Percentiles rank a stretch among this genome's conserved stretches.
phyloP scores from a whole-genome alignment of 2,888 invertebrate species.

The Busseola fusca region DNA sequence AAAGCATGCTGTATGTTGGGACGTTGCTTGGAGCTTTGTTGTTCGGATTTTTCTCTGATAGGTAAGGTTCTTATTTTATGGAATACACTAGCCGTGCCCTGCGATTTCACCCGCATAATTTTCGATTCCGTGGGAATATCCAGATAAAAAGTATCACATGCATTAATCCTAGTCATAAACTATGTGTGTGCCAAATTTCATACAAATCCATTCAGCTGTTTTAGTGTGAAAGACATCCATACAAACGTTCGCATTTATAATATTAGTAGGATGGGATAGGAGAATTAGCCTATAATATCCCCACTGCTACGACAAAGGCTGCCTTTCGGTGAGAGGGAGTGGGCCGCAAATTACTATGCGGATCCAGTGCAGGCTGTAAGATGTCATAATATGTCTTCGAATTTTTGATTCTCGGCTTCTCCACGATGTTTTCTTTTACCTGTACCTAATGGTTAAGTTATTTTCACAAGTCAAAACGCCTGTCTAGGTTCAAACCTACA shows the following conservation, averaged over 20 bases:
- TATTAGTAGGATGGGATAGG: no score
- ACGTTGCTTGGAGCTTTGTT: conserved; percentile 74
- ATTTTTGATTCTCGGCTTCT: neutral
- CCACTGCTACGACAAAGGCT: neutral
- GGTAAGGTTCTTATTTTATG: conserved; percentile 61
- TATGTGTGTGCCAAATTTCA: no score
- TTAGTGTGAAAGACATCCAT: no score
- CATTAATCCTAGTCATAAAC: no score
- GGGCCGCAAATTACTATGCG: no score
- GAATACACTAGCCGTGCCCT: neutral
- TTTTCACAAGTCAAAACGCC: neutral
- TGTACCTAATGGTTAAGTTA: neutral
- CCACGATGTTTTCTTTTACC: no score
- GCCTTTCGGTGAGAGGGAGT: neutral
- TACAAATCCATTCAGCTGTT: no score
- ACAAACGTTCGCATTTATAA: no score
- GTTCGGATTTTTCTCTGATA: conserved; percentile 79
- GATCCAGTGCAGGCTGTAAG: neutral
- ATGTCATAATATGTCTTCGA: neutral
- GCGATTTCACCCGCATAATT: no score
- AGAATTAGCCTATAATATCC: no score
- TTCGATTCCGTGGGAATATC: no score
- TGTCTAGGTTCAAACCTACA: neutral
- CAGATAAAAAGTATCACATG: no score
- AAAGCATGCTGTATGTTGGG: conserved; percentile 76